Conservation (phyloP, 2,797 vertebrate species). For the Allobates femoralis region DNA sequence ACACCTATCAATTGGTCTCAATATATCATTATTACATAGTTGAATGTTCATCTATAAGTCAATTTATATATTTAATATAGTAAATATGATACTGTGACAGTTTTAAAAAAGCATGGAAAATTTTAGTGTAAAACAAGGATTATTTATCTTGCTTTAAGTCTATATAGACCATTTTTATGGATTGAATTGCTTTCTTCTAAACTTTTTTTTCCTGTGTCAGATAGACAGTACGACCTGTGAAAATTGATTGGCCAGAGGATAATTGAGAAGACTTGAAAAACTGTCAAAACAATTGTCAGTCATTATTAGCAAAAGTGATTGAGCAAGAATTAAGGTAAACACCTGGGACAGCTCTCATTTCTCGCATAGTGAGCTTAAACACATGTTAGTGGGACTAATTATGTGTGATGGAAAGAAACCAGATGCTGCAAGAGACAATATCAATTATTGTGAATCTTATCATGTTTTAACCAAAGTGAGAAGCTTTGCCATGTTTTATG, state of each 20-base stretch:
- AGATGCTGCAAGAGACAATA: conserved; percentile 52
- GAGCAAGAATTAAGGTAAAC: conserved; percentile 44
- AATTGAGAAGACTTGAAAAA: conserved; percentile 47
- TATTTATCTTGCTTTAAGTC: neutral
- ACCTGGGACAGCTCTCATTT: conserved; percentile 46
- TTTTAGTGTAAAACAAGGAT: neutral
- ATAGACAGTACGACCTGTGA: neutral
- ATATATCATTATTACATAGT: too few species aligned
- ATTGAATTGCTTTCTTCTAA: conserved; percentile 32
- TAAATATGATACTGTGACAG: neutral
- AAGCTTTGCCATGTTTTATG: neutral
- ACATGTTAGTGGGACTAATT: conserved; percentile 53
- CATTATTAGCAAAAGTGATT: conserved; percentile 53
- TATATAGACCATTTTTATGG: neutral
- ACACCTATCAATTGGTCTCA: too few species aligned
- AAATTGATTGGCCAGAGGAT: conserved; percentile 47
- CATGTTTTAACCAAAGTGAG: conserved; percentile 31
- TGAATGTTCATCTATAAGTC: too few species aligned
- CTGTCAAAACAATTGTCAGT: conserved; percentile 61
- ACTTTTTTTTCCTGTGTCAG: conserved; percentile 38
- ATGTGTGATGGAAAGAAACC: conserved; percentile 39
- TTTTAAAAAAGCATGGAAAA: neutral
- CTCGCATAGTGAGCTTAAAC: conserved; percentile 23
- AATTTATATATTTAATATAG: neutral
- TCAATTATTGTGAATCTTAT: conserved; percentile 43